Conservation (phyloP, 1,140 invertebrate species). For the Cardiocondyla obscurior region DNA sequence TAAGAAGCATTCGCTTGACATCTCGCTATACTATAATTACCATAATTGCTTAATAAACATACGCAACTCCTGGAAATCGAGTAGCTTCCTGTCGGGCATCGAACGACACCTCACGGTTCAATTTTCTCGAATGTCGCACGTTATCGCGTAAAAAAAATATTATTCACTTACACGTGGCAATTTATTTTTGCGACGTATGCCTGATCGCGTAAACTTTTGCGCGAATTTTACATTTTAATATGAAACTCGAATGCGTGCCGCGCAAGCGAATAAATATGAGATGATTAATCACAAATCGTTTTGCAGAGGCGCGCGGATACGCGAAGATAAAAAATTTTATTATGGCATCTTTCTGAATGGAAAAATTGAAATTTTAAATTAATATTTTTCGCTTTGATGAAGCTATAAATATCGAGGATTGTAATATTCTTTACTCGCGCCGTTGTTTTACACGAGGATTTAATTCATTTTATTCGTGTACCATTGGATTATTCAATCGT, state of each 20-base stretch:
- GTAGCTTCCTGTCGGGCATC: not conserved
- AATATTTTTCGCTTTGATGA: not conserved
- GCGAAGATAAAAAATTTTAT: not conserved
- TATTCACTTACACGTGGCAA: not conserved
- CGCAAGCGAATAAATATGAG: not conserved
- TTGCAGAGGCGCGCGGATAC: no score
- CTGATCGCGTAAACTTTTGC: not conserved
- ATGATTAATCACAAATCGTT: not conserved
- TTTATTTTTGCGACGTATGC: not conserved
- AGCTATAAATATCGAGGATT: not conserved
- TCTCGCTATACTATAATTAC: not conserved
- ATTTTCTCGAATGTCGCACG: not conserved
- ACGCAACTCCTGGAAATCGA: not conserved
- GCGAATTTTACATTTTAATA: not conserved
- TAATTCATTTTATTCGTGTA: not conserved
- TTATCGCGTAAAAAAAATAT: not conserved
- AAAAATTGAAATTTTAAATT: not conserved
- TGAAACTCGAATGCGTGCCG: not conserved
- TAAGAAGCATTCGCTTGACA: not conserved
- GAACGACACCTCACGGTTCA: not conserved
- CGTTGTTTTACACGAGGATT: not conserved
- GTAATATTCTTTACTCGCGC: not conserved
- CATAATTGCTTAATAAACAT: slow-evolving; percentile 1
- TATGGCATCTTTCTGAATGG: not conserved
- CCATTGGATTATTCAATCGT: not conserved